Evolutionary conservation across 2,113 vertebrate genomes (phyloP).

Genomic region (Mionectes macconnelli): DNA sequence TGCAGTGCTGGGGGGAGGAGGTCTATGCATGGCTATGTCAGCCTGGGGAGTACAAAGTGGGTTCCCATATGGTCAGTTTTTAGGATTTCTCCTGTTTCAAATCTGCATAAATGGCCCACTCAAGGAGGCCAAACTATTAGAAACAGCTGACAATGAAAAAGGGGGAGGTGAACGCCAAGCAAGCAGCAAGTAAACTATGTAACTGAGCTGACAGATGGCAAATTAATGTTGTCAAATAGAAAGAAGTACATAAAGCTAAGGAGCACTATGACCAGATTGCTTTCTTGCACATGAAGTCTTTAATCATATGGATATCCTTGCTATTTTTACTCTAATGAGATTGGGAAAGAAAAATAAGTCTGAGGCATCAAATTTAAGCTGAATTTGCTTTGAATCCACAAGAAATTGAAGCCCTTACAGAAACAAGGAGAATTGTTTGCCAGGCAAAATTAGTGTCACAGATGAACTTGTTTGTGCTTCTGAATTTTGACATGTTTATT

Average conservation of each 20-base stretch:
- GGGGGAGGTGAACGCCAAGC: slow-evolving; percentile 32
- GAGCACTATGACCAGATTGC: slow-evolving; percentile 60
- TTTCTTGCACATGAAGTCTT: slow-evolving; percentile 59
- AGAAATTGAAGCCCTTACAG: slow-evolving; percentile 42
- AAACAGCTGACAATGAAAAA: slow-evolving; percentile 59
- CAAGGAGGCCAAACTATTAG: slow-evolving; percentile 56
- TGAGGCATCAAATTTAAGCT: slow-evolving; percentile 51
- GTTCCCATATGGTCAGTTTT: slow-evolving; percentile 41
- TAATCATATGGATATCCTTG: slow-evolving; percentile 58
- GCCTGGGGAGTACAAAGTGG: not conserved
- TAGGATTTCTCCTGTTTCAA: slow-evolving; percentile 55
- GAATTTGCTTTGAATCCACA: slow-evolving; percentile 64
- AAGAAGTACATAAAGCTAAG: slow-evolving; percentile 64
- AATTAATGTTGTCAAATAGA: slow-evolving; percentile 70
- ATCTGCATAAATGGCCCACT: slow-evolving; percentile 53
- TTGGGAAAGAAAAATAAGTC: slow-evolving; percentile 57
- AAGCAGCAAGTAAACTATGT: slow-evolving; percentile 62
- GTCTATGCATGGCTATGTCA: slow-evolving; percentile 20
- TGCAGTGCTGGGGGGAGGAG: not conserved
- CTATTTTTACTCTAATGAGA: slow-evolving; percentile 72
- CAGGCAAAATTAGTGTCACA: slow-evolving; percentile 45
- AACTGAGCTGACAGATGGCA: slow-evolving; percentile 70
- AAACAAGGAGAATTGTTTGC: slow-evolving; percentile 48
- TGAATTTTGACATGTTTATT: slow-evolving; percentile 55
- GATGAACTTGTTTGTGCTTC: slow-evolving; percentile 58